Evolutionary conservation across 2,888 invertebrate species (phyloP).

Genomic region (Phortica okadai): DNA sequence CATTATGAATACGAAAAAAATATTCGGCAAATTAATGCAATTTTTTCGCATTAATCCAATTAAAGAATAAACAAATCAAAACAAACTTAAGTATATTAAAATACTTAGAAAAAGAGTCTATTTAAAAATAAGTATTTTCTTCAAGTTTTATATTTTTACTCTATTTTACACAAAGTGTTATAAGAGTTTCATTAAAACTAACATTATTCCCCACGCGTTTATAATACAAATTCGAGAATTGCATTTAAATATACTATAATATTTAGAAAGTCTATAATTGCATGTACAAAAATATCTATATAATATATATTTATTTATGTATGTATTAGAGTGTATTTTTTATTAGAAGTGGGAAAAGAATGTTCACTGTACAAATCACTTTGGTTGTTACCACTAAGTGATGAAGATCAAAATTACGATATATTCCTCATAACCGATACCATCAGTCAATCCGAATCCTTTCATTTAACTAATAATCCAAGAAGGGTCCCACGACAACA

Average conservation of each 20-base stretch:
- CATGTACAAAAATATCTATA: constrained; percentile 30
- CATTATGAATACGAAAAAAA: no score
- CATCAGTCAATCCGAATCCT: not conserved
- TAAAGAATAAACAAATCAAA: not conserved
- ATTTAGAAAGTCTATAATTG: constrained; percentile 5
- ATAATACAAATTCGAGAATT: constrained; percentile 47
- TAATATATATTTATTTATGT: constrained; percentile 11
- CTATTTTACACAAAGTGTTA: constrained; percentile 19
- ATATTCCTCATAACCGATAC: not conserved
- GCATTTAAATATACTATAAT: constrained; percentile 14
- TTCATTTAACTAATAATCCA: constrained; percentile 10
- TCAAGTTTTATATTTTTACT: constrained; percentile 23
- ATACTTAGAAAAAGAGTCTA: not conserved
- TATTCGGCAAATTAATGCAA: no score
- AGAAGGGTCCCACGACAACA: not conserved
- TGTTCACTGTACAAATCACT: no score
- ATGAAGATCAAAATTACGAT: no score
- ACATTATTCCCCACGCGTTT: constrained; percentile 21
- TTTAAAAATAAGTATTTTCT: not conserved
- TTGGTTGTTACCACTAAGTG: no score
- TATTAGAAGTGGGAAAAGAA: not conserved
- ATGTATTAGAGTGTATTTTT: constrained; percentile 5
- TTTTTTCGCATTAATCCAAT: no score
- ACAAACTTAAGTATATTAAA: not conserved
- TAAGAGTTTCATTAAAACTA: not conserved